Percentiles rank a stretch among this genome's conserved stretches.
Evolutionary conservation across 2,113 vertebrate species (phyloP).

Genomic region (Willisornis vidua): DNA sequence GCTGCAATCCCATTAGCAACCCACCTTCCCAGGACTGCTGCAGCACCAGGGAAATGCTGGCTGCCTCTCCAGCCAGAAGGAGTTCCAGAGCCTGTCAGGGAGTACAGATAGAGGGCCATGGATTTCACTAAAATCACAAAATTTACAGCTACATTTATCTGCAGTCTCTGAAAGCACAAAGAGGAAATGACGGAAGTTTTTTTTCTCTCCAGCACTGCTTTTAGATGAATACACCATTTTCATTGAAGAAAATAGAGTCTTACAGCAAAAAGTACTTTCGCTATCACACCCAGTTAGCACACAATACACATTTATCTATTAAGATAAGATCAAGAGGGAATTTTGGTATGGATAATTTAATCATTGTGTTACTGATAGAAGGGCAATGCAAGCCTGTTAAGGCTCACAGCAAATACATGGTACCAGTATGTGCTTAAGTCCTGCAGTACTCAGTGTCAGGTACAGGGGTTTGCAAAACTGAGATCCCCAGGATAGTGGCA

Average conservation of each 20-base stretch:
- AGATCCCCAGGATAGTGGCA: neutral
- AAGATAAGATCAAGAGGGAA: neutral
- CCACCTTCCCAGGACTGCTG: neutral
- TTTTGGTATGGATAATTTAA: neutral
- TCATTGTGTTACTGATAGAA: neutral
- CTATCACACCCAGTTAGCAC: neutral
- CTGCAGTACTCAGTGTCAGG: neutral
- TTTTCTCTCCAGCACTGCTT: neutral
- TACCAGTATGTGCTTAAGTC: neutral
- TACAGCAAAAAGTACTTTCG: neutral
- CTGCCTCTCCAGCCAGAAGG: neutral
- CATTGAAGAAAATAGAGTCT: neutral
- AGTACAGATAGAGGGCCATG: neutral
- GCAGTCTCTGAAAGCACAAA: neutral
- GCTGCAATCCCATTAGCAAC: fast-evolving
- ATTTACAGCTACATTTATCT: neutral
- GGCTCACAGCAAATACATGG: neutral
- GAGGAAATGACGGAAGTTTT: neutral
- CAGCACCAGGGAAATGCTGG: neutral
- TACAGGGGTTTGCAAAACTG: neutral
- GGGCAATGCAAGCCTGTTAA: neutral
- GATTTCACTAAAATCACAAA: neutral
- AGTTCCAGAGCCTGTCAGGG: neutral
- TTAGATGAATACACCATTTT: neutral
- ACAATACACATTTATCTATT: neutral